A percentile compares a stretch with the other conserved stretches of the same genome.
phyloP scores from a whole-genome alignment of 1,140 invertebrate species.

The Solenopsis invicta region DNA sequence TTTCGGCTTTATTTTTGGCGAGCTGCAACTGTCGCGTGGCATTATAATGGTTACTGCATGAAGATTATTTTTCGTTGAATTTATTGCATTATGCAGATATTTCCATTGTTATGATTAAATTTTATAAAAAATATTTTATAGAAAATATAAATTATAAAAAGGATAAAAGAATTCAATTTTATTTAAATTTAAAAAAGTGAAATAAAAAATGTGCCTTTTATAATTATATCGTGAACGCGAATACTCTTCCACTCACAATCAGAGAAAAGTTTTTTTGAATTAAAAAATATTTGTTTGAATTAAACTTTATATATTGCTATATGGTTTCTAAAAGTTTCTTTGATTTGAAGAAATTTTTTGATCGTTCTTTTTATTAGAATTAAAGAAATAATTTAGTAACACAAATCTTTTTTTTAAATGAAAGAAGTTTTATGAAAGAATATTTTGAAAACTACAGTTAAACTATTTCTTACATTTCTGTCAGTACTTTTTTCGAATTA shows the following conservation, averaged over 20 bases:
- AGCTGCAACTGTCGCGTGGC: not conserved
- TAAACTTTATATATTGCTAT: too few species aligned
- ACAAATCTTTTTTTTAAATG: too few species aligned
- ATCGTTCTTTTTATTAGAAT: too few species aligned
- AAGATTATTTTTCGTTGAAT: not conserved
- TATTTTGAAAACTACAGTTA: too few species aligned
- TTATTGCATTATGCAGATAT: slow-evolving; percentile 2
- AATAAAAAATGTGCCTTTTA: not conserved
- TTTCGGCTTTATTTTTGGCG: not conserved
- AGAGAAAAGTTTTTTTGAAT: too few species aligned
- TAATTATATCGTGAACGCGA: not conserved
- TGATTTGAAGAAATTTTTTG: too few species aligned
- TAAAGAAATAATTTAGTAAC: too few species aligned
- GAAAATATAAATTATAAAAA: not conserved
- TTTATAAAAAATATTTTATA: not conserved
- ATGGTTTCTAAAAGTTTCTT: too few species aligned
- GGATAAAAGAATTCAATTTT: not conserved
- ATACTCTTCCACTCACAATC: not conserved
- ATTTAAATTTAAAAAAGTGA: not conserved
- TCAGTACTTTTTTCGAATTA: too few species aligned
- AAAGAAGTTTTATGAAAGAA: too few species aligned
- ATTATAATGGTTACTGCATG: not conserved
- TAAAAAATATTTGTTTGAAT: too few species aligned
- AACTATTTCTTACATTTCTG: too few species aligned
- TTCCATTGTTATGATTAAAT: not conserved